Conservation (phyloP, 1,140 invertebrate species). For the Ceratoteleas bidentatus region DNA sequence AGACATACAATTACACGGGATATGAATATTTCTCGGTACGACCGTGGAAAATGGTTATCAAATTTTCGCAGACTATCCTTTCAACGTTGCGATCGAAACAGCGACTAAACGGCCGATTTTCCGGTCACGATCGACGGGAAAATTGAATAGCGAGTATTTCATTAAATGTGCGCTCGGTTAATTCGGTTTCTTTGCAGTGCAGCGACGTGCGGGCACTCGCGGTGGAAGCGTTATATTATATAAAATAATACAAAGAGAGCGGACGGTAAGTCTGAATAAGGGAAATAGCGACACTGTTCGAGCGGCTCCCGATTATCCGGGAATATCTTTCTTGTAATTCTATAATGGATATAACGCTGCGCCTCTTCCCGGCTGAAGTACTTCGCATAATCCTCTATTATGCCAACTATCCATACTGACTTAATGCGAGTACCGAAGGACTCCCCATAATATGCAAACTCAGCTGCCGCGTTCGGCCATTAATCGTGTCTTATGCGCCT, state of each 20-base stretch:
- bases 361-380: slow-evolving; percentile 65
- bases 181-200: slow-evolving; percentile 3
- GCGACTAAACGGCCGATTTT: too few relatives aligned
- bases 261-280: slow-evolving; percentile 32
- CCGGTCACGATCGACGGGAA: background rate
- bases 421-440: slow-evolving; percentile 54
- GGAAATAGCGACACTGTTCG: slow-evolving; percentile 11
- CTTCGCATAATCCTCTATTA: slow-evolving; percentile 73
- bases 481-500: slow-evolving; percentile 51
- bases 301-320: slow-evolving; percentile 64
- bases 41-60: too few relatives aligned
- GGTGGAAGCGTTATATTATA: slow-evolving; percentile 34
- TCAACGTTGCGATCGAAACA: too few relatives aligned
- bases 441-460: slow-evolving; percentile 59
- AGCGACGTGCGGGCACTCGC: slow-evolving; percentile 8
- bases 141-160: slow-evolving; percentile 1
- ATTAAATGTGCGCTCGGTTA: slow-evolving; percentile 18
- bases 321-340: slow-evolving; percentile 67
- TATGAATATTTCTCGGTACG: too few relatives aligned
- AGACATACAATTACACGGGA: too few relatives aligned
- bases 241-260: slow-evolving; percentile 36
- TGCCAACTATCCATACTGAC: slow-evolving; percentile 59
- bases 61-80: too few relatives aligned
- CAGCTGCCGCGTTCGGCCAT: slow-evolving; percentile 36
- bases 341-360: slow-evolving; percentile 60